A percentile compares a stretch with the other conserved stretches of the same genome.
Evolutionary conservation across 2,888 invertebrate species (phyloP).

Genomic region (Eristalis intricaria): DNA sequence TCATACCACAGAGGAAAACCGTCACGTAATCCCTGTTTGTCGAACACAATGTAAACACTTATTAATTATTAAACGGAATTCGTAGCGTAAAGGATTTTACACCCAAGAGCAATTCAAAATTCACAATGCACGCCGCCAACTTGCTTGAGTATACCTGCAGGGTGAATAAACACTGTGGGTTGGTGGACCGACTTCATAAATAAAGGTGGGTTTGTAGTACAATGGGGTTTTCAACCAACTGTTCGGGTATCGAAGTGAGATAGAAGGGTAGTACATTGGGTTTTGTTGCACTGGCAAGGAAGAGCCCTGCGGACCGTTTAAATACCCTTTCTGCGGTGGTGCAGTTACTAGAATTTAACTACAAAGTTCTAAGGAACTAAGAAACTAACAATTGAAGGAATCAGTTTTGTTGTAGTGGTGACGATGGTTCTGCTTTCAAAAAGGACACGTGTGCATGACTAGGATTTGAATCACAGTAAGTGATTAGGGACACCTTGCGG

Average conservation of each 20-base stretch:
- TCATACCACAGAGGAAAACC: background rate
- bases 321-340: background rate
- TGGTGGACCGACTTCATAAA: background rate
- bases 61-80: constrained; percentile 6
- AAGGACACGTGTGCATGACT: background rate
- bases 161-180: background rate
- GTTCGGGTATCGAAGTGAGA: background rate
- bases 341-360: background rate
- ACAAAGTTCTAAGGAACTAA: background rate
- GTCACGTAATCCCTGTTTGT: constrained; percentile 8
- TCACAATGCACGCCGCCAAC: constrained; percentile 1
- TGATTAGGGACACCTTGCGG: background rate
- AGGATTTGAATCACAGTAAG: background rate
- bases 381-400: constrained; percentile 1
- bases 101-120: constrained; percentile 2
- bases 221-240: background rate
- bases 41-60: constrained; percentile 1
- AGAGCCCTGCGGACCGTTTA: background rate
- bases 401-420: background rate
- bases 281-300: background rate
- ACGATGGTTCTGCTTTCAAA: background rate
- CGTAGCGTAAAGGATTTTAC: background rate
- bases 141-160: background rate
- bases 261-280: background rate
- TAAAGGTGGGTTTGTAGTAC: background rate